A percentile compares a stretch with the other conserved stretches of the same genome.
phyloP scores from a whole-genome alignment of 2,797 vertebrate genomes.

The Microchirus variegatus region DNA sequence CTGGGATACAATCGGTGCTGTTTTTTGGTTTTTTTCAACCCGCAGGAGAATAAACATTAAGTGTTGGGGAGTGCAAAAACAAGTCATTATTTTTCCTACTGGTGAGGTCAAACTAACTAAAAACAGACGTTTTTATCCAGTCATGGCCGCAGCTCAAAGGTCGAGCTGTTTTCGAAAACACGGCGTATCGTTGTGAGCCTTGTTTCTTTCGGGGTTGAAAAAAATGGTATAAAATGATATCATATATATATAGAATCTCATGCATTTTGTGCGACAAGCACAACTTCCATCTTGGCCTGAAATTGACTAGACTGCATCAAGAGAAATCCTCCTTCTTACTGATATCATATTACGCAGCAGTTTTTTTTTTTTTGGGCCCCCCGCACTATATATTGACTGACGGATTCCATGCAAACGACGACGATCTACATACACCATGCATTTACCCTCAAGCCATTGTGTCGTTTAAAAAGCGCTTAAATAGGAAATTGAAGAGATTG shows the following conservation, averaged over 20 bases:
- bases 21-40: slow-evolving; percentile 37
- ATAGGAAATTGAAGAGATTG: slow-evolving; percentile 25
- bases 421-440: slow-evolving; percentile 76
- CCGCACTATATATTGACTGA: no score
- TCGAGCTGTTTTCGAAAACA: slow-evolving; percentile 49
- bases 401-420: slow-evolving; percentile 73
- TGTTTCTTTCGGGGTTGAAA: slow-evolving; percentile 35
- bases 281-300: slow-evolving; percentile 32
- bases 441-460: slow-evolving; percentile 48
- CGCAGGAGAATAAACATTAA: slow-evolving; percentile 48
- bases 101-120: slow-evolving; percentile 64
- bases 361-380: no score
- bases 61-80: slow-evolving; percentile 70
- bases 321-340: slow-evolving; percentile 3
- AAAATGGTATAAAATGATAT: slow-evolving; percentile 26
- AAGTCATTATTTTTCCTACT: slow-evolving; percentile 45
- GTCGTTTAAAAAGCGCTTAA: slow-evolving; percentile 22
- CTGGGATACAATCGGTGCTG: slow-evolving; percentile 26
- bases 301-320: slow-evolving; percentile 3
- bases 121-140: slow-evolving; percentile 69
- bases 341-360: no score
- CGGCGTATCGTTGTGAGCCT: slow-evolving; percentile 4
- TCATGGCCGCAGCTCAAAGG: slow-evolving; percentile 63
- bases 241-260: slow-evolving; percentile 34
- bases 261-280: slow-evolving; percentile 57